Conservation (phyloP, 1,140 invertebrate species). For the Epicauta chinensis region DNA sequence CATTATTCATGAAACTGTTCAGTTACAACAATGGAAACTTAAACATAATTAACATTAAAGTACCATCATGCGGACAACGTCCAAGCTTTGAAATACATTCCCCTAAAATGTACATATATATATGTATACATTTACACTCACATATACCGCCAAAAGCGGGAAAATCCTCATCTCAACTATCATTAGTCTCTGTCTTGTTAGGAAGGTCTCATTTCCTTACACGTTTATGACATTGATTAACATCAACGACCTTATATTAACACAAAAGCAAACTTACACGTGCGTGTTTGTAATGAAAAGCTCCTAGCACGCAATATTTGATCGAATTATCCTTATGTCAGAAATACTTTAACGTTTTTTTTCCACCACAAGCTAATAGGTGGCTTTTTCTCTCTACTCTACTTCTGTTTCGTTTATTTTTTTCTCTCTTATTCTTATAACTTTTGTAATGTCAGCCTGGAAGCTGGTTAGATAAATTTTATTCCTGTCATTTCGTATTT, state of each 20-base stretch:
- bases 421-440: not conserved
- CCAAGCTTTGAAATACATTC: not conserved
- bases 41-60: constrained; percentile 21
- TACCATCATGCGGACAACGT: constrained; percentile 10
- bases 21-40: constrained; percentile 15
- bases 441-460: not conserved
- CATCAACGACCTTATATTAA: constrained; percentile 15
- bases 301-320: not conserved
- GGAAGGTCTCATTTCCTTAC: constrained; percentile 29
- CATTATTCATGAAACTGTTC: not conserved
- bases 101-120: too few relatives aligned
- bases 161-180: constrained; percentile 7
- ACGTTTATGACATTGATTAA: constrained; percentile 36
- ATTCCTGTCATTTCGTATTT: not conserved
- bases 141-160: too few relatives aligned
- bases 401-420: not conserved
- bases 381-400: not conserved
- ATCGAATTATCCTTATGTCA: not conserved
- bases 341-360: not conserved
- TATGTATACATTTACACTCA: too few relatives aligned
- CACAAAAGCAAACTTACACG: constrained; percentile 14
- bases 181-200: constrained; percentile 34
- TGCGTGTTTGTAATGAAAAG: constrained; percentile 9
- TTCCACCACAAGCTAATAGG: not conserved
- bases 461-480: constrained; percentile 1